Evolutionary conservation across 2,888 invertebrate genomes (phyloP).

Genomic region (Calliopum simillimum): DNA sequence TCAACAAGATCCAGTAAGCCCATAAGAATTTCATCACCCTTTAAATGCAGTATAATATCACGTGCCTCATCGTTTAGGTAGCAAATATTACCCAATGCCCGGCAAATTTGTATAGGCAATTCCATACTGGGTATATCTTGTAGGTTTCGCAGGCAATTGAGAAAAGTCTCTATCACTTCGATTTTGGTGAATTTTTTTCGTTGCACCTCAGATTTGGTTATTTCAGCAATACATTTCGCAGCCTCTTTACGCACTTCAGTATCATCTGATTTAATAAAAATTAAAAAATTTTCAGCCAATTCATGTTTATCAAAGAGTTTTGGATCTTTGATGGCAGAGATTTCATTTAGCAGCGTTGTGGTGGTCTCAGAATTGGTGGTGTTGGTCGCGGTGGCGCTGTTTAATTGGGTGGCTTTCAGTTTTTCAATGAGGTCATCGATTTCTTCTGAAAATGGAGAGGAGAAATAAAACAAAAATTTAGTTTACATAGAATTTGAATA

Average conservation of each 20-base stretch:
- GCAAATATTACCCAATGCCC: conserved; percentile 90
- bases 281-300: conserved; percentile 61
- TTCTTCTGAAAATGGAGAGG: conserved; percentile 54
- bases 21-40: conserved; percentile 70
- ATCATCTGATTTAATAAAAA: conserved; percentile 62
- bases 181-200: conserved; percentile 77
- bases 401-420: conserved; percentile 60
- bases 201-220: conserved; percentile 82
- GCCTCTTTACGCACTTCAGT: conserved; percentile 70
- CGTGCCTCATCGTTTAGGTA: conserved; percentile 84
- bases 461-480: neutral
- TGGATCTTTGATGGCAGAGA: conserved; percentile 64
- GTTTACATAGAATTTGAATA: neutral
- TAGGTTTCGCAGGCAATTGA: conserved; percentile 69
- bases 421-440: conserved; percentile 65
- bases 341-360: conserved; percentile 59
- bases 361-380: conserved; percentile 50
- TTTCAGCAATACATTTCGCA: conserved; percentile 82
- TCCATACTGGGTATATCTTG: conserved; percentile 65
- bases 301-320: conserved; percentile 65
- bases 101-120: conserved; percentile 78
- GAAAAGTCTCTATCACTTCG: conserved; percentile 72
- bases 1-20: conserved; percentile 64
- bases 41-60: conserved; percentile 68
- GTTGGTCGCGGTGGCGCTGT: conserved; percentile 50